A percentile compares a stretch with the other conserved stretches of the same genome.
Conservation (phyloP, 2,888 invertebrate genomes). For the Agrotis ipsilon region DNA sequence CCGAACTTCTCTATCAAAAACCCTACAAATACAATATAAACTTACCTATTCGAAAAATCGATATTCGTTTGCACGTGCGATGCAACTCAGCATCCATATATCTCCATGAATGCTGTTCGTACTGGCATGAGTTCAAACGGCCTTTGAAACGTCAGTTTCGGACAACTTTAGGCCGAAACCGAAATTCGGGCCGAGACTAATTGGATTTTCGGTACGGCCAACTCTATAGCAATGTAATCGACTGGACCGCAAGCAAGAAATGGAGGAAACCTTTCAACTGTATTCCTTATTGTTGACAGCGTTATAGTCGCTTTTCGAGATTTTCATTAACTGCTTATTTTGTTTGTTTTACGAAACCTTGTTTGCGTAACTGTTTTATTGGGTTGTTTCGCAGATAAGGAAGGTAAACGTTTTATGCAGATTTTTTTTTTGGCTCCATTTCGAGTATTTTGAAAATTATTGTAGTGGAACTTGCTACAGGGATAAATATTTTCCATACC, state of each 20-base stretch:
- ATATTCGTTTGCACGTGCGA: slow-evolving; percentile 18
- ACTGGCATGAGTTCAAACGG: slow-evolving; percentile 4
- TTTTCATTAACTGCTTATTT: slow-evolving; percentile 35
- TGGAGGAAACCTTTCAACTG: slow-evolving; percentile 64
- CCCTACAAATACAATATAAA: background rate
- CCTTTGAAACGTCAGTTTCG: slow-evolving; percentile 20
- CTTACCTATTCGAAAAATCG: slow-evolving; percentile 17
- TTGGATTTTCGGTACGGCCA: slow-evolving; percentile 9
- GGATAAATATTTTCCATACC: too few relatives aligned
- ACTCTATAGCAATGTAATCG: slow-evolving; percentile 29
- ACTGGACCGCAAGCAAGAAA: slow-evolving; percentile 52
- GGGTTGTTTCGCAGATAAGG: background rate
- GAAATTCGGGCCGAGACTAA: slow-evolving; percentile 6
- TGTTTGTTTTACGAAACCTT: background rate
- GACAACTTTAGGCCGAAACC: slow-evolving; percentile 16
- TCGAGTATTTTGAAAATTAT: too few relatives aligned
- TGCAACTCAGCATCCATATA: background rate
- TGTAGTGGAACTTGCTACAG: too few relatives aligned
- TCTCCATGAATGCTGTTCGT: background rate
- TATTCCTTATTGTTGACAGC: slow-evolving; percentile 35
- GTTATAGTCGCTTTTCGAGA: slow-evolving; percentile 26
- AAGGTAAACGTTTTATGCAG: background rate
- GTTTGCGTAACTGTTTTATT: background rate
- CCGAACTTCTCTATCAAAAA: too few relatives aligned
- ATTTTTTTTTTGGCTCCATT: too few relatives aligned